Conservation (phyloP, 2,113 vertebrate species). For the Chrysemys picta region DNA sequence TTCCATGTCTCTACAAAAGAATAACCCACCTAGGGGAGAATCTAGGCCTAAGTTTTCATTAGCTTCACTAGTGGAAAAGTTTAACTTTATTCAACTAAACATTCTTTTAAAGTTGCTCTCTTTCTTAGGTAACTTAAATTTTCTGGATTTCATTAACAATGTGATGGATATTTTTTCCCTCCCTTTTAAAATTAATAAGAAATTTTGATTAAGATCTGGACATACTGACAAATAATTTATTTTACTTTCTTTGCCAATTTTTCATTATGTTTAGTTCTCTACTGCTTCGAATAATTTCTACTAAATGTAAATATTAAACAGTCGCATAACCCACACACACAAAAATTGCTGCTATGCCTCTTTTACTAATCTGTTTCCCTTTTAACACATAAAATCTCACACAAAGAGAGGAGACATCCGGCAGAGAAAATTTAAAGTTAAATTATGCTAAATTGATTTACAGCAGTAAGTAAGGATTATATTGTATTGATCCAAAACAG, state of each 20-base stretch:
- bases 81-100: neutral
- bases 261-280: neutral
- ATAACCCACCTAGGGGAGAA: neutral
- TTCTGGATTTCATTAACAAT: neutral
- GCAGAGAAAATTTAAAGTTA: neutral
- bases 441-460: neutral
- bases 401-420: neutral
- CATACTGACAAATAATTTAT: neutral
- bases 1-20: neutral
- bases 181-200: neutral
- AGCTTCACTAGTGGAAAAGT: neutral
- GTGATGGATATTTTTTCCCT: neutral
- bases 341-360: neutral
- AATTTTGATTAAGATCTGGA: neutral
- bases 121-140: neutral
- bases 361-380: neutral
- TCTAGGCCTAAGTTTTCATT: neutral
- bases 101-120: neutral
- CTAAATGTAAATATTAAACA: neutral
- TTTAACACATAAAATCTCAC: neutral
- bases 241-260: neutral
- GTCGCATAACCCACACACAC: neutral
- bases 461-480: neutral
- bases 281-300: neutral
- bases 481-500: accelerated